Percentiles rank a stretch among this genome's conserved stretches.
Conservation (phyloP, 2,113 vertebrate genomes). For the Ammodytes dubius region DNA sequence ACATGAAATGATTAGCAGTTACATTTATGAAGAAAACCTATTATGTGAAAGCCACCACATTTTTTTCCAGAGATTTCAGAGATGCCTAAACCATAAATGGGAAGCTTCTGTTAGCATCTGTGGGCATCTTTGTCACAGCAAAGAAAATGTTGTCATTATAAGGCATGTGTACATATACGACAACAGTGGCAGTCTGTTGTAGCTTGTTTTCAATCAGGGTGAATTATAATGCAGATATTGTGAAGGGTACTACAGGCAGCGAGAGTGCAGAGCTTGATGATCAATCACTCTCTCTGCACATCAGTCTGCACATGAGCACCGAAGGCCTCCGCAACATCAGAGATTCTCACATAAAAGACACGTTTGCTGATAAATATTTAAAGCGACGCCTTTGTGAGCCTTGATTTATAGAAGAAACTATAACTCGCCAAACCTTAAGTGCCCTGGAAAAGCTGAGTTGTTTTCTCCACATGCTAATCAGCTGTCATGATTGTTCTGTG, state of each 20-base stretch:
- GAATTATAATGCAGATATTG: conserved; percentile 42
- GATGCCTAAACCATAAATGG: conserved; percentile 2
- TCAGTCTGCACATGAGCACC: conserved; percentile 45
- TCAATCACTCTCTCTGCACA: conserved; percentile 57
- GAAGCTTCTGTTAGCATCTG: neutral
- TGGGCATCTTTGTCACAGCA: neutral
- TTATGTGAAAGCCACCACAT: conserved; percentile 2
- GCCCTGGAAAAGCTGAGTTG: conserved; percentile 55
- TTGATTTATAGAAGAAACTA: conserved; percentile 59
- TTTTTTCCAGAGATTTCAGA: neutral
- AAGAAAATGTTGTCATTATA: conserved; percentile 3
- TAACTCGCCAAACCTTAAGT: conserved; percentile 51
- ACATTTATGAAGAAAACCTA: too few species aligned
- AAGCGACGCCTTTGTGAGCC: conserved; percentile 50
- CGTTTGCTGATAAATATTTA: conserved; percentile 74
- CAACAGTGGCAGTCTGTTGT: neutral
- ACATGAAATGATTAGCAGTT: too few species aligned
- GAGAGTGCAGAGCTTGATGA: conserved; percentile 54
- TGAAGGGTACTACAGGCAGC: conserved; percentile 37
- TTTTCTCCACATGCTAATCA: conserved; percentile 75
- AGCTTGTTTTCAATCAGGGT: conserved; percentile 45
- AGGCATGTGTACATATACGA: conserved; percentile 2
- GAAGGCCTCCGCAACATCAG: conserved; percentile 38
- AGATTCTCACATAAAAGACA: conserved; percentile 66
- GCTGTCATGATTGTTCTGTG: conserved; percentile 51